Percentiles rank a stretch among this genome's conserved stretches.
Evolutionary conservation across 1,140 invertebrate species (phyloP).

Genomic region (Rhopalosiphum maidis): DNA sequence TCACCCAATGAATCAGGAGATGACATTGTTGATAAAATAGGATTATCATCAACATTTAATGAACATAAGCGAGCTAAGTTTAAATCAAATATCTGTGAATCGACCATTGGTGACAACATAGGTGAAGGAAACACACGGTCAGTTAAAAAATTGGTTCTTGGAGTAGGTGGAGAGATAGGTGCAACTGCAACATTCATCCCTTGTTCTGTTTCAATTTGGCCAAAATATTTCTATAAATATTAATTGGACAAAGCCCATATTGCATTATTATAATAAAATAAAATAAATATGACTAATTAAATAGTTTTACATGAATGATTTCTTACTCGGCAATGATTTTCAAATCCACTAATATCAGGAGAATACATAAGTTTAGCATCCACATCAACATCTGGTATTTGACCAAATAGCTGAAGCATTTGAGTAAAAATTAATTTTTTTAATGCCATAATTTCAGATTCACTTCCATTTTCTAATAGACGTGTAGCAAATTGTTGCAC

Average conservation of each 20-base stretch:
- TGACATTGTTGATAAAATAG: conserved; percentile 64
- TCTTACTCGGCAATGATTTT: conserved; percentile 42
- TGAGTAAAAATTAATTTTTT: conserved; percentile 79
- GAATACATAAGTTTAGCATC: conserved; percentile 66
- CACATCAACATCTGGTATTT: conserved; percentile 78
- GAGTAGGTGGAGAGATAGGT: conserved; percentile 51
- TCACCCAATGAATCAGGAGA: conserved; percentile 68
- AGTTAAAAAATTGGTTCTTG: conserved; percentile 55
- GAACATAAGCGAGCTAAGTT: conserved; percentile 82
- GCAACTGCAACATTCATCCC: conserved; percentile 23
- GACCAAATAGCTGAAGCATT: conserved; percentile 78
- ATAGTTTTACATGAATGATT: not conserved
- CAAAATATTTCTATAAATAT: conserved; percentile 52
- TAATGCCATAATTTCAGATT: conserved; percentile 80
- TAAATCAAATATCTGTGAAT: conserved; percentile 67
- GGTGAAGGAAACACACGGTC: conserved; percentile 13
- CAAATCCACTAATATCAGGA: conserved; percentile 46
- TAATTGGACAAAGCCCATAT: not conserved
- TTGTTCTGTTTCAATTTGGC: conserved; percentile 41
- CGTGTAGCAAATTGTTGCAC: conserved; percentile 82
- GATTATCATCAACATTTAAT: conserved; percentile 71
- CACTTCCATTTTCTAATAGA: conserved; percentile 81
- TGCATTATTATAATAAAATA: not conserved
- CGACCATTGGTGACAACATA: conserved; percentile 8
- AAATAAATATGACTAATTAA: not conserved